These are phyloP conservation scores for Pterophyllum scalare DNA, from an alignment of 2,113 vertebrate genomes.

Conservation along the genomic window DNA sequence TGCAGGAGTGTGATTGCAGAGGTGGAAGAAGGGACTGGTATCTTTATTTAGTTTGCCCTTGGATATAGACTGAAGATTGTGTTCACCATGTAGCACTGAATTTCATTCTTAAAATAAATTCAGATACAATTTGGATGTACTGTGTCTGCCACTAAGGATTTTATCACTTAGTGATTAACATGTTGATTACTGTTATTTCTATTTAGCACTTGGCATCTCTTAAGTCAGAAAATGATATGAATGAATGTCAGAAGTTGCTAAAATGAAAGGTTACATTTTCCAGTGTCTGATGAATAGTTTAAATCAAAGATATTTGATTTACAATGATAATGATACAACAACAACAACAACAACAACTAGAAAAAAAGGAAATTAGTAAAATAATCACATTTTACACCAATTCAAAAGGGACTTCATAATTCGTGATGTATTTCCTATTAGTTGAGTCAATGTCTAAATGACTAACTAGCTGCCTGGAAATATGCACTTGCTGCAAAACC, in stretches of 20 bases:
- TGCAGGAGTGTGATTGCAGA: slow-evolving; percentile 13
- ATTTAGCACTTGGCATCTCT: background rate
- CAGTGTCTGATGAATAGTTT: background rate
- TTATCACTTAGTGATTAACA: background rate
- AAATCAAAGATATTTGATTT: accelerated
- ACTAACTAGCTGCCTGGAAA: background rate
- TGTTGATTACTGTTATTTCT: background rate
- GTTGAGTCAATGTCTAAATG: background rate
- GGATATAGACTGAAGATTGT: slow-evolving; percentile 1
- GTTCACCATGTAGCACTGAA: background rate
- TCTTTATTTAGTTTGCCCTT: slow-evolving; percentile 16
- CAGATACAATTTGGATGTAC: background rate
- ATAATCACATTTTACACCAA: too few species aligned
- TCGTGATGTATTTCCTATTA: background rate
- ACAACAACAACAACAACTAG: background rate
- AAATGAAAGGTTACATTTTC: background rate
- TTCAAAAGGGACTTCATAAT: background rate
- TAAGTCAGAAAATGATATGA: background rate
- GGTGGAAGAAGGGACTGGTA: background rate
- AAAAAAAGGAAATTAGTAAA: too few species aligned
- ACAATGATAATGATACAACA: background rate
- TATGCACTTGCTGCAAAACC: background rate
- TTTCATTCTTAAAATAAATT: background rate
- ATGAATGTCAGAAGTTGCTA: background rate
- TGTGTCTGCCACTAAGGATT: background rate